Percentiles rank a stretch among this genome's conserved stretches.
These are phyloP conservation scores for Yponomeuta evonymella DNA, from an alignment of 2,888 invertebrate species.

Conservation along the genomic window DNA sequence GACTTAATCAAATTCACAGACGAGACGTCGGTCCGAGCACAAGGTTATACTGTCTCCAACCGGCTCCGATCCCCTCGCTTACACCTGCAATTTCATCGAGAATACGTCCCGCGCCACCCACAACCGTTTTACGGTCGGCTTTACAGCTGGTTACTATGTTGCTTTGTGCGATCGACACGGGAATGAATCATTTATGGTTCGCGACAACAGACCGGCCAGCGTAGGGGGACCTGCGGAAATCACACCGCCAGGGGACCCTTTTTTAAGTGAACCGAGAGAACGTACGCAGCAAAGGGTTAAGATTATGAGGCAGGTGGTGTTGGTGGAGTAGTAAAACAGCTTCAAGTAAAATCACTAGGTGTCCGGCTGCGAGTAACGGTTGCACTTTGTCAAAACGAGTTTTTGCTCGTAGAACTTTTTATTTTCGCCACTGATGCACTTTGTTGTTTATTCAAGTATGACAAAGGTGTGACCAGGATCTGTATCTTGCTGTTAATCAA, in stretches of 20 bases:
- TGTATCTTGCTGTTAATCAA: too few species aligned
- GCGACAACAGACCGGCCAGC: slow-evolving; percentile 4
- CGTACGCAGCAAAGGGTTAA: too few species aligned
- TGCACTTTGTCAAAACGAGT: too few species aligned
- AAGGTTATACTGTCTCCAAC: background rate
- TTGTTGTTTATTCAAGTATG: too few species aligned
- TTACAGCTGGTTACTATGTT: slow-evolving; percentile 37
- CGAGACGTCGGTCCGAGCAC: background rate
- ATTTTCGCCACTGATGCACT: too few species aligned
- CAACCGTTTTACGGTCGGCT: slow-evolving; percentile 19
- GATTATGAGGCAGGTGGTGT: too few species aligned
- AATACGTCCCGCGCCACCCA: slow-evolving; percentile 19
- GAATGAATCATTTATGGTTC: slow-evolving; percentile 31
- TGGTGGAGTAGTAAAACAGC: too few species aligned
- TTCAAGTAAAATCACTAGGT: too few species aligned
- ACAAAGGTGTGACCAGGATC: too few species aligned
- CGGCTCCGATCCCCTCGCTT: slow-evolving; percentile 12
- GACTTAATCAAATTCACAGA: too few species aligned
- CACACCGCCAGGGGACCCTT: background rate
- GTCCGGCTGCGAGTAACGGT: too few species aligned
- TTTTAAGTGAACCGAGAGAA: background rate
- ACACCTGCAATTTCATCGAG: slow-evolving; percentile 18
- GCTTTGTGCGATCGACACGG: slow-evolving; percentile 34
- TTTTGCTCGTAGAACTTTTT: too few species aligned
- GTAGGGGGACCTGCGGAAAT: background rate